Evolutionary conservation across 2,113 vertebrate genomes (phyloP), one percentile per base, ranked within the genome.

Genomic region (Channa argus): DNA sequence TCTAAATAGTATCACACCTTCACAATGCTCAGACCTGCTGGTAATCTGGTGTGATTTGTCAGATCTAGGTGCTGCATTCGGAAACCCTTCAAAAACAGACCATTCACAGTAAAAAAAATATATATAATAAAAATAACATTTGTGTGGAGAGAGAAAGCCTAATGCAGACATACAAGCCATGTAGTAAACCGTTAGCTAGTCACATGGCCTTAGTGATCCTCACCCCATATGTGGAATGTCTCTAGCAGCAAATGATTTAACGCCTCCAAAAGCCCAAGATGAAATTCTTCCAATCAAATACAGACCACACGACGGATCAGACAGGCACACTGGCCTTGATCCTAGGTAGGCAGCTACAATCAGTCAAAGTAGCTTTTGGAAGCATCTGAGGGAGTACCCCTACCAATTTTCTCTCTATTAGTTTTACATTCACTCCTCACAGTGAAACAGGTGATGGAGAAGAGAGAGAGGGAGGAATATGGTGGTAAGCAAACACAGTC

Each of bases 351-450:
- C 67, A n/a, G 78, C 73, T 64, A 47, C 58, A 12, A 6, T 50
- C 34, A 41, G 53, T 70, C 55, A 65, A 52, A 73, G 63, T 0
- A 55, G 52, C 71, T 58, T 50, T 52, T 61, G 77, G 68, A 43
- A 83, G 73, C 61, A 55, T 63, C 62, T 11, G 24, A 24, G n/a
- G 66, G 45, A 68, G 49, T 47, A 37, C 58, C 70, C 93, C 93
- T 96, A 95, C 60, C 93, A 92, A 95, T 94, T 93, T 56, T 43
- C 92, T 63, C 43, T 11, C 12, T 12, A 53, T 58, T 50, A 9
- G 33, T 61, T 93, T 95, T 96, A 97, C 96, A 97, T 97, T 97
- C 95, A 95, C 95, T 96, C 95, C 95, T 97, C 96, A 97, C 96
- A 98, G 96, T 97, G 95, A 97, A 96, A 96, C 95, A 96, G 95